Evolutionary conservation across 1,140 invertebrate species (phyloP), one percentile per base, ranked within the genome.

Genomic region (Cotesia typhae): DNA sequence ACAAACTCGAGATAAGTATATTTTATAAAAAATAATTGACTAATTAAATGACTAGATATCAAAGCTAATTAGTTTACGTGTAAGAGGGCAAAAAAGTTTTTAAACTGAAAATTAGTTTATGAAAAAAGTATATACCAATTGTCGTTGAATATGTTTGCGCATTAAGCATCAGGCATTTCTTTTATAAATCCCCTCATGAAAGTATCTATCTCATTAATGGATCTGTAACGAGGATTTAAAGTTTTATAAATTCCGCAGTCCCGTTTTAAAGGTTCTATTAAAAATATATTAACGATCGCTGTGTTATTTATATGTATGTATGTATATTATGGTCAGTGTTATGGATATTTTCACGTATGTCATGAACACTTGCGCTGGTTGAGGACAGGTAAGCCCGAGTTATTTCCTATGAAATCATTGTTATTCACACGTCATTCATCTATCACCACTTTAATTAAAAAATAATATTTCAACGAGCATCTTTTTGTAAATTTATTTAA

Each of bases 11-110:
- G 17, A 17, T 17, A 17, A 28, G 28, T 28, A 28, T 28, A 28
- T 28, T 28, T 28, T 28, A 28, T 28, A 28, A 28, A 28, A 28
- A 28, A 28, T 28, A 28, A 28, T 28, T 28, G 28, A 28, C 28
- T 28, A 28, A 28, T 28, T 28, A 28, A 28, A 28, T 28, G 28
- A 28, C 28, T 47, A 9, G 6, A 47, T 47, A 47, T 47, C 10
- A 47, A 47, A 47, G 41, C 41, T 47, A 47, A 47, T 47, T 47
- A 9, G 41, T 81, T 81, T 79, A 83, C 77, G 80, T 81, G 81
- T 81, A 84, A 83, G 82, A 81, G 81, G 77, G 77, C 77, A 80
- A 79, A 76, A 79, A 82, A 82, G 77, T 61, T 61, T 61, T 35
- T 61, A 6, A 47, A 9, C 1, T 47, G 6, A 3, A 7, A 47